Evolutionary conservation across 2,888 invertebrate genomes (phyloP), one percentile per base, ranked within the genome.

Genomic region (Trissonchulus sp.): DNA sequence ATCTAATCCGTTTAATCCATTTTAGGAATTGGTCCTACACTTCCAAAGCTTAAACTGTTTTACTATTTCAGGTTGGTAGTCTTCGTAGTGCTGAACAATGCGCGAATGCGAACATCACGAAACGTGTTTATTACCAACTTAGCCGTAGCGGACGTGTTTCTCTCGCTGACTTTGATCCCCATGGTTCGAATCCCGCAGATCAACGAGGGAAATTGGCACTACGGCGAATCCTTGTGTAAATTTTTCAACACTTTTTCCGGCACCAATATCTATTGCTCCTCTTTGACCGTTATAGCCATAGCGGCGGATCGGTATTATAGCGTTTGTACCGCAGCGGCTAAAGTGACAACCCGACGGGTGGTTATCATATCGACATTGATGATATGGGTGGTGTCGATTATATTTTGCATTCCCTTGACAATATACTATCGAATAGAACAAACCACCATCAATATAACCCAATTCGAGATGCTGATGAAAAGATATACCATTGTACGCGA

Each of bases 91-190:
- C 36, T 37, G 34, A 34, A 37, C 8, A 69, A 69, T 35, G 28
- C 28, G 23, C n/a, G 33, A 2, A 69, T 69, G 71, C 71, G 71
- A 8, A 33, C 36, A 36, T n/a, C 71, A 31, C 34, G 71, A 31
- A 69, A 69, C 37, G 71, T 69, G n/a, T 69, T 69, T 36, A 69
- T 69, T 36, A 69, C 71, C 3, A 69, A 69, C n/a, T n/a, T 69
- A 3, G 71, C 71, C 28, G n/a, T 69, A 8, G 71, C 71, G 3
- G 71, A 69, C 34, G 34, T 69, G n/a, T n/a, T 69, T 35, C 36
- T 37, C 23, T 69, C 71, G 3, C n/a, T 36, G 37, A 69, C 71
- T 15, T 35, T 69, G 71, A 31, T 69, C n/a, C 71, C 71, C 36
- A 23, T 69, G n/a, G 71, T 69, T 69, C 71, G 71, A 33, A 8